Conservation (phyloP, 2,113 vertebrate genomes). For the Ceratotherium simum region DNA sequence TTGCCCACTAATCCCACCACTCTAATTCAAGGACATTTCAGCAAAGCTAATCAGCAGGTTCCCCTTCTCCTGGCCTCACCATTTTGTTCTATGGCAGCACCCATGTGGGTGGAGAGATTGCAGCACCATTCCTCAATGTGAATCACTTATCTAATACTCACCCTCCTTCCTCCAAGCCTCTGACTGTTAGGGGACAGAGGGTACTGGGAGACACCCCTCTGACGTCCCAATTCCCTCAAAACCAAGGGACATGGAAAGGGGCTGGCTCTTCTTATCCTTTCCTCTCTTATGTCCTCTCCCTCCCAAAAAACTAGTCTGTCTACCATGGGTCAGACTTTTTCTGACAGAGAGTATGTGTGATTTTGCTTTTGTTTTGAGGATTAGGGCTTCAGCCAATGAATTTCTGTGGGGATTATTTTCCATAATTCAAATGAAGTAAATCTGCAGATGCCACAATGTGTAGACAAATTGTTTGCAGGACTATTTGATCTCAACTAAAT, state of each 20-base stretch:
- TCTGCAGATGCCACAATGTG: not conserved
- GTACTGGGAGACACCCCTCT: not conserved
- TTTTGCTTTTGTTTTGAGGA: not conserved
- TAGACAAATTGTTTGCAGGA: not conserved
- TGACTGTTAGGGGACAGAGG: not conserved
- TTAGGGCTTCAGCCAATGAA: not conserved
- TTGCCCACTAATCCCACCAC: not conserved
- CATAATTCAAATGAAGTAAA: not conserved
- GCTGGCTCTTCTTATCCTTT: not conserved
- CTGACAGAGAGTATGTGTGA: not conserved
- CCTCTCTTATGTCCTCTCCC: not conserved
- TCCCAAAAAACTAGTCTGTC: not conserved
- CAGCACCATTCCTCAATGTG: not conserved
- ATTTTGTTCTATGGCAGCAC: not conserved
- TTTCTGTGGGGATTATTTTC: not conserved
- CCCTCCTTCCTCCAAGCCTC: not conserved
- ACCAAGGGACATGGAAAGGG: accelerated
- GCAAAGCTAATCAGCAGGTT: not conserved
- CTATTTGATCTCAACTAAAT: not conserved
- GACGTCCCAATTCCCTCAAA: not conserved
- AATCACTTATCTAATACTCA: not conserved
- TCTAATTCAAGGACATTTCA: not conserved
- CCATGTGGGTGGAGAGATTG: too few species aligned
- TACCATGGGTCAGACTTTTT: not conserved
- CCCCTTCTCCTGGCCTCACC: not conserved